Base-by-base conservation (phyloP, 2,797 vertebrate genomes). In the Myotis daubentonii region DNA sequence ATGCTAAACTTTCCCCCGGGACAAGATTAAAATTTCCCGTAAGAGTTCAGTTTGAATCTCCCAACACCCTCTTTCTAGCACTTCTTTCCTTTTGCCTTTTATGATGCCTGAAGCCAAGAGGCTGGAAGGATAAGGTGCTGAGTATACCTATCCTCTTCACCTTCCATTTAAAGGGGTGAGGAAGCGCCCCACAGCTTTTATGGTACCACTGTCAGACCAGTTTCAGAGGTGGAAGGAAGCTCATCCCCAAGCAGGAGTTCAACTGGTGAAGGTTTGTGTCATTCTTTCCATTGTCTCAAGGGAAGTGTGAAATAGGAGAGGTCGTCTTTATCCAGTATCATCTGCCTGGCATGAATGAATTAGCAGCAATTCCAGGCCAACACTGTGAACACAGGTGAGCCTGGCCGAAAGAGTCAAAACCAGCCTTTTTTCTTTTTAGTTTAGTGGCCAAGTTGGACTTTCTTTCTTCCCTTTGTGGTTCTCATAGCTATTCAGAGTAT, bases 281-380 rank as follows among this genome's bases (percentile, higher is more conserved):
- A 86, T 70, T 91, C 66, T 94, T 96, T 93, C 66, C 87, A 51
- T 20, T 62, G 17, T 83, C 28, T 94, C 70, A 68, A 72, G 92
- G 47, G 76, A 83, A 87, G 44, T 75, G 30, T 94, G 86, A 94
- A 88, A 71, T 65, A 71, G 53, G 74, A 94, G 47, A 8, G 4
- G 57, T 36, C 72, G 47, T 65, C 82, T 36, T 96, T 92, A 86
- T 2, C 60, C 84, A 71, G 19, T 44, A 16, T 87, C 71, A 79
- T 51, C 72, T 89, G 28, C 28, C 81, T 57, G 4, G 5, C 16
- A 44, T 68, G 72, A 89, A 89, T 55, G 53, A 78, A 57, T 55
- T 10, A 74, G 33, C 30, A 57, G 78, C 36, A 81, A 36, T 53
- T 88, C 75, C 71, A 55, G 22, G 19, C 44, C 78, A 76, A 66